These are phyloP conservation scores for Alethe diademata DNA, from an alignment of 2,113 vertebrate genomes.

Conservation along the genomic window DNA sequence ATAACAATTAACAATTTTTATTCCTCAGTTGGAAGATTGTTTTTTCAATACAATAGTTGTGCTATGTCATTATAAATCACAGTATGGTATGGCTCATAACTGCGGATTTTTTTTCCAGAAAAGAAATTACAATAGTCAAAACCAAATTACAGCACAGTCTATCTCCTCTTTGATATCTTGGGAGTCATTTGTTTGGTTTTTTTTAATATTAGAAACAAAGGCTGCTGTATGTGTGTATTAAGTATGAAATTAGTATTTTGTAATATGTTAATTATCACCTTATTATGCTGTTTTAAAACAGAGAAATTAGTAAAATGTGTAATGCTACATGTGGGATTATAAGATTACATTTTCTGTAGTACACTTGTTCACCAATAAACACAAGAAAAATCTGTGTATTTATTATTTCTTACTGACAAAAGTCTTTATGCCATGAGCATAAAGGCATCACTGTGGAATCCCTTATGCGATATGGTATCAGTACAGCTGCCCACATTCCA, in stretches of 20 bases:
- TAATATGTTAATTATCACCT: neutral
- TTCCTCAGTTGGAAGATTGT: neutral
- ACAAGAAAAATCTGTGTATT: neutral
- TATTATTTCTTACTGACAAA: neutral
- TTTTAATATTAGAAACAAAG: neutral
- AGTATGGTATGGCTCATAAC: neutral
- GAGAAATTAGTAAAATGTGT: neutral
- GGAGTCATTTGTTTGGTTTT: neutral
- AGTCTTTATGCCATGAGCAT: neutral
- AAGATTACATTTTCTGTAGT: neutral
- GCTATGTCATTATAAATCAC: neutral
- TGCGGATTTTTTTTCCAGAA: neutral
- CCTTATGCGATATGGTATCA: neutral
- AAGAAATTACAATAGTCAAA: neutral
- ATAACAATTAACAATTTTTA: neutral
- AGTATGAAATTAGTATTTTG: neutral
- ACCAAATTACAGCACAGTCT: neutral
- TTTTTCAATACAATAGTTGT: neutral
- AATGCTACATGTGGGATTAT: neutral
- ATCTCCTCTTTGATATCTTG: neutral
- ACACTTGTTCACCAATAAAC: neutral
- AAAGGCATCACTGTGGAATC: neutral
- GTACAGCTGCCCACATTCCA: neutral
- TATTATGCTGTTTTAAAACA: neutral
- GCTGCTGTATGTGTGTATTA: neutral